phyloP scores from a whole-genome alignment of 2,888 invertebrate species.

The Petrophora chlorosata region DNA sequence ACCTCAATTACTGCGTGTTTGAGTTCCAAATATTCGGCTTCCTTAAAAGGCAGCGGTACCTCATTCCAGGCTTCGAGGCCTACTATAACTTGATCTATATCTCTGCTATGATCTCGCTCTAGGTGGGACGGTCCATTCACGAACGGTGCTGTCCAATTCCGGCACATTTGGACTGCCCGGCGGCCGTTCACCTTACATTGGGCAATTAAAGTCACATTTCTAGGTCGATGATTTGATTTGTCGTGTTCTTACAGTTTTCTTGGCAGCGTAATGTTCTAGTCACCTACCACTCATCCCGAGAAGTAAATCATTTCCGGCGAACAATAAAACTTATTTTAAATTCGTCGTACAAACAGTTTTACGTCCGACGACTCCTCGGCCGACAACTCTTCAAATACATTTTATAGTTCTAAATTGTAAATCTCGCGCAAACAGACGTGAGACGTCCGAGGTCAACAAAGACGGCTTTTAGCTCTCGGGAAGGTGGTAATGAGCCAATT shows the following conservation, averaged over 20 bases:
- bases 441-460: slow-evolving; percentile 51
- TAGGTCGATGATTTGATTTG: slow-evolving; percentile 50
- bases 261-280: slow-evolving; percentile 38
- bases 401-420: slow-evolving; percentile 42
- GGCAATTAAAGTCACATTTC: slow-evolving; percentile 58
- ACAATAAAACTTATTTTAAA: slow-evolving; percentile 33
- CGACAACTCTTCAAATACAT: slow-evolving; percentile 29
- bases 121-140: slow-evolving; percentile 71
- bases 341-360: slow-evolving; percentile 24
- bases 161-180: slow-evolving; percentile 40
- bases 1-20: slow-evolving; percentile 5
- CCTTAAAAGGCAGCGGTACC: slow-evolving; percentile 18
- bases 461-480: slow-evolving; percentile 49
- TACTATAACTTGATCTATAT: slow-evolving; percentile 45
- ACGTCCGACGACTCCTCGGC: slow-evolving; percentile 21
- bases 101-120: slow-evolving; percentile 41
- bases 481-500: slow-evolving; percentile 62
- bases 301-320: slow-evolving; percentile 33
- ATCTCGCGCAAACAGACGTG: slow-evolving; percentile 46
- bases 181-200: slow-evolving; percentile 64
- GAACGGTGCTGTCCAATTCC: slow-evolving; percentile 54
- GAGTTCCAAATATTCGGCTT: slow-evolving; percentile 21
- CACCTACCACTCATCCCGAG: slow-evolving; percentile 22
- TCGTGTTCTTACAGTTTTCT: slow-evolving; percentile 31
- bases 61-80: slow-evolving; percentile 42